Evolutionary conservation across 1,140 invertebrate genomes (phyloP).

Genomic region (Drosophila guanche): DNA sequence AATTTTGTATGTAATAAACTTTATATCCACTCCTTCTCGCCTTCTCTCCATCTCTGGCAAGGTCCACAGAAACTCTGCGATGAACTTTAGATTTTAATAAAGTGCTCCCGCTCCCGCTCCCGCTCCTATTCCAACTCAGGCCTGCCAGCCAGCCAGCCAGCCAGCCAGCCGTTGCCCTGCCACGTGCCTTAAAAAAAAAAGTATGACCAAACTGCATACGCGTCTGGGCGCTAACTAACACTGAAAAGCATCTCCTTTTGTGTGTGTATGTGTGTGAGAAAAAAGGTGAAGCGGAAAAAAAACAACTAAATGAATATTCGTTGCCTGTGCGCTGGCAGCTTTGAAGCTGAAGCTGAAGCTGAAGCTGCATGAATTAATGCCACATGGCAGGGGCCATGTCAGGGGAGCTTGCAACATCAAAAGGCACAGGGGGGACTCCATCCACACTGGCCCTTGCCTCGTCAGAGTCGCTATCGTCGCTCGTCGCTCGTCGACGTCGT

Average conservation of each 20-base stretch:
- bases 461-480: conserved; percentile 20
- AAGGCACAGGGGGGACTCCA: conserved; percentile 34
- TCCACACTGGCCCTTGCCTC: conserved; percentile 24
- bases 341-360: conserved; percentile 68
- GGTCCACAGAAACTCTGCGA: conserved; percentile 38
- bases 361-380: conserved; percentile 76
- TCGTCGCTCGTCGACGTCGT: conserved; percentile 32
- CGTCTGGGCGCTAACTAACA: conserved; percentile 57
- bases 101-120: conserved; percentile 45
- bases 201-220: conserved; percentile 13
- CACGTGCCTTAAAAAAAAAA: conserved; percentile 55
- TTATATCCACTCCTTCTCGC: no score
- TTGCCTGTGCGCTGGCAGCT: conserved; percentile 41
- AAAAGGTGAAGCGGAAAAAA: conserved; percentile 45
- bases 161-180: neutral
- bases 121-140: conserved; percentile 3
- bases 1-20: no score
- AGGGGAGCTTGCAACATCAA: conserved; percentile 60
- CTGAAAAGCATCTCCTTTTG: conserved; percentile 47
- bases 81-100: conserved; percentile 67
- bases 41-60: conserved; percentile 10
- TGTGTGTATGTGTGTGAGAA: conserved; percentile 44
- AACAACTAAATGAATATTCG: conserved; percentile 54
- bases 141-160: neutral
- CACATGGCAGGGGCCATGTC: conserved; percentile 27